These are phyloP conservation scores for Eulemur coronatus DNA, from an alignment of 2,797 vertebrate species.

Conservation along the genomic window DNA sequence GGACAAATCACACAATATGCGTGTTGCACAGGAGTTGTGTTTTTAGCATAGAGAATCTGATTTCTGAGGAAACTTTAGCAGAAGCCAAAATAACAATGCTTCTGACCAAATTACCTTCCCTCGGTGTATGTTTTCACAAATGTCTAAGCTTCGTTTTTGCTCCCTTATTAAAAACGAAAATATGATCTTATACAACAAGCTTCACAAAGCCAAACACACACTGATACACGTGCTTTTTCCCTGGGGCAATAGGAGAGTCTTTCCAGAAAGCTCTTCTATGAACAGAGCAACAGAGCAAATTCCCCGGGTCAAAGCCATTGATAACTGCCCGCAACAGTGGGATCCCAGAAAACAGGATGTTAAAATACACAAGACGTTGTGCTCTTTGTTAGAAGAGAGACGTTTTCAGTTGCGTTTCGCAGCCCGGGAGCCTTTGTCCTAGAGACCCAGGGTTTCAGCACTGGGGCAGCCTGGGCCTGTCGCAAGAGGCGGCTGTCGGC, in stretches of 20 bases:
- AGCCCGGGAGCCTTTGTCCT: background rate
- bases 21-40: accelerated
- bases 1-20: background rate
- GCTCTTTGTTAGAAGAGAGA: background rate
- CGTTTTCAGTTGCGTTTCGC: accelerated
- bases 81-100: background rate
- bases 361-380: background rate
- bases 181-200: background rate
- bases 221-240: background rate
- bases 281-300: background rate
- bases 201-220: background rate
- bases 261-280: background rate
- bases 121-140: background rate
- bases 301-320: background rate
- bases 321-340: accelerated
- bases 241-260: background rate
- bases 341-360: background rate
- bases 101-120: background rate
- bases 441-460: too few relatives aligned
- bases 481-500: background rate
- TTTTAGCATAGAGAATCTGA: background rate
- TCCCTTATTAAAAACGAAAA: background rate
- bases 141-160: background rate
- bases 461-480: too few relatives aligned
- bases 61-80: background rate